Percentiles rank a stretch among this genome's conserved stretches.
Conservation (phyloP, 2,797 vertebrate species). For the Sebastes steindachneri region DNA sequence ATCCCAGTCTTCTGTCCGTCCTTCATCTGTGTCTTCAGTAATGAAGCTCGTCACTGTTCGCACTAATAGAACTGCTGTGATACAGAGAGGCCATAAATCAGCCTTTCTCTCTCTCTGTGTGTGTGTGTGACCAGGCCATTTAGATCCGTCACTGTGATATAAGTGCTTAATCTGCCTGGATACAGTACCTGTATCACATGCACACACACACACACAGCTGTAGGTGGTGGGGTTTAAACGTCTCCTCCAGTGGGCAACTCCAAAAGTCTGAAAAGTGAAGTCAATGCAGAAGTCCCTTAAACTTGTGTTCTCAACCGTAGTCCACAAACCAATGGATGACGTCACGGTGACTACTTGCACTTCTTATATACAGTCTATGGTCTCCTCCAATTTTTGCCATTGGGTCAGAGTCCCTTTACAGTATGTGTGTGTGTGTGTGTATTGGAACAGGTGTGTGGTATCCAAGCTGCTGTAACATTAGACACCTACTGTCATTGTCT, state of each 20-base stretch:
- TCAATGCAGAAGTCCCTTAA: too few relatives aligned
- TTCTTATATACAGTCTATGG: too few relatives aligned
- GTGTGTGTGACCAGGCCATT: constrained; percentile 22
- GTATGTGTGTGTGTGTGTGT: neutral
- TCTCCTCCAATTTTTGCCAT: neutral
- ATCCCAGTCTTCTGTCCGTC: neutral
- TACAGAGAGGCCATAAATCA: constrained; percentile 60
- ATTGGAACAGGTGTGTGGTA: constrained; percentile 8
- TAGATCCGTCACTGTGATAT: constrained; percentile 41
- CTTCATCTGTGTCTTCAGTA: constrained; percentile 21
- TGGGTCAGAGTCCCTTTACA: neutral
- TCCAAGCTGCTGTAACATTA: constrained; percentile 54
- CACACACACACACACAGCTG: neutral
- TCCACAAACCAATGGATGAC: too few relatives aligned
- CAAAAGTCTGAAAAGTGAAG: too few relatives aligned
- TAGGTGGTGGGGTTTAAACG: constrained; percentile 20
- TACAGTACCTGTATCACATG: constrained; percentile 56
- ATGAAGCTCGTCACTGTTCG: constrained; percentile 49
- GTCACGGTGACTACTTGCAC: too few relatives aligned
- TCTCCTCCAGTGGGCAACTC: too few relatives aligned
- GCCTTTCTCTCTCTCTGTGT: neutral
- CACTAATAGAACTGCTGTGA: constrained; percentile 40
- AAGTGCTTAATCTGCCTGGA: constrained; percentile 67
- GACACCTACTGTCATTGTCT: constrained; percentile 60
- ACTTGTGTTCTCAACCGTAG: too few relatives aligned